phyloP scores from a whole-genome alignment of 1,140 invertebrate genomes.

The Drosophila micromelanica region DNA sequence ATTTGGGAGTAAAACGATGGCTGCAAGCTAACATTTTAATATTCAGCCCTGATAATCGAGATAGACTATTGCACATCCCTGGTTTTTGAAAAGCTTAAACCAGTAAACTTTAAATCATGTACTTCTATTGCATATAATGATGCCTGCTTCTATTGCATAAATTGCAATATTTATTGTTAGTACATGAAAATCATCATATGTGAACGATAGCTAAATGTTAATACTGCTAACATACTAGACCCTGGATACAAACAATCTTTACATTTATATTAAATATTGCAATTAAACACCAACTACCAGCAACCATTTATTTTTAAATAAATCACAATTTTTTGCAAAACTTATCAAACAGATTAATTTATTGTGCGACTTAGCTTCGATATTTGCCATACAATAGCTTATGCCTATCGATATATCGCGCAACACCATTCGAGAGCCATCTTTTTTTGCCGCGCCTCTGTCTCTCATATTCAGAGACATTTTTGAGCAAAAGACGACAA shows the following conservation, averaged over 20 bases:
- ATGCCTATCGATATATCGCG: neutral
- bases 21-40: neutral
- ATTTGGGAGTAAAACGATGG: neutral
- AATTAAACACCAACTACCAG: too few species aligned
- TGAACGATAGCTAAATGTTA: neutral
- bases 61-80: too few species aligned
- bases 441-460: constrained; percentile 31
- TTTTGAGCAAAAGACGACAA: constrained; percentile 25
- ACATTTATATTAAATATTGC: too few species aligned
- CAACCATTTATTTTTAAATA: neutral
- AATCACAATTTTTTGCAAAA: neutral
- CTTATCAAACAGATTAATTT: neutral
- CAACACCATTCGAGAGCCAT: constrained; percentile 16
- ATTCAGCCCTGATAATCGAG: neutral
- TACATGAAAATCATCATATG: neutral
- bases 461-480: constrained; percentile 39
- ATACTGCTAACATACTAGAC: neutral
- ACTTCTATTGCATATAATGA: too few species aligned
- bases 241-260: neutral
- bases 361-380: neutral
- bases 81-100: neutral
- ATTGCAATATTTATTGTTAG: neutral
- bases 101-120: neutral
- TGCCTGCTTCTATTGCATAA: too few species aligned
- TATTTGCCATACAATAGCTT: neutral